Evolutionary conservation across 2,113 vertebrate genomes (phyloP), one percentile per base, ranked within the genome.

Genomic region (Syngnathus floridae): DNA sequence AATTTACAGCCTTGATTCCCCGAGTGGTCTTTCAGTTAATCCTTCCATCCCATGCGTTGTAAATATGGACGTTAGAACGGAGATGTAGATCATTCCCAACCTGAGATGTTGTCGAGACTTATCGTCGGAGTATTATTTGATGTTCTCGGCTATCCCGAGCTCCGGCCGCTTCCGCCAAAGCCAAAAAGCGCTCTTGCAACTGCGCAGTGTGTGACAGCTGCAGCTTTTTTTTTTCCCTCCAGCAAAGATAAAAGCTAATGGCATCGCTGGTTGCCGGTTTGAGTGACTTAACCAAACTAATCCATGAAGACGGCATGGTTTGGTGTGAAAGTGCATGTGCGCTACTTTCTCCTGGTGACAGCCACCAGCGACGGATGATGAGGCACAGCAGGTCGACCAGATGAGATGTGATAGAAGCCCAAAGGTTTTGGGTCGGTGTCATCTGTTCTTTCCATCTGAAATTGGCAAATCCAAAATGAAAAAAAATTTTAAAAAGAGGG

Each of bases 251-350:
- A 60, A 62, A 72, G 57, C 68, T 71, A 46, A 46, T 8, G 21
- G 60, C 22, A 12, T 38, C 78, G 77, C 77, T 73, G 61, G 71
- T 67, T 71, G 66, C 67, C 74, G 31, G 62, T 57, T 75, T 77
- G 77, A 75, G 73, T 73, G 74, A 70, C 62, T 55, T 84, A 83
- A 46, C 82, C 87, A 35, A 80, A 86, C 84, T 85, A 85, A 86
- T 83, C 78, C 74, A 62, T 69, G 74, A 52, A 1, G 72, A 76
- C 77, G 85, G 83, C 87, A 85, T 85, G 84, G 76, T 66, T 75
- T 79, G 77, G 69, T 80, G 65, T 79, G 79, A 76, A 75, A 73
- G 67, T 85, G 87, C 86, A 87, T 82, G 87, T 65, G 65, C 74
- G 31, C 69, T 71, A 55, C 64, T 64, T 75, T 69, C 69, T 70